These are phyloP conservation scores for Hephaestus fuliginosus DNA, from an alignment of 2,797 vertebrate genomes.

Conservation along the genomic window DNA sequence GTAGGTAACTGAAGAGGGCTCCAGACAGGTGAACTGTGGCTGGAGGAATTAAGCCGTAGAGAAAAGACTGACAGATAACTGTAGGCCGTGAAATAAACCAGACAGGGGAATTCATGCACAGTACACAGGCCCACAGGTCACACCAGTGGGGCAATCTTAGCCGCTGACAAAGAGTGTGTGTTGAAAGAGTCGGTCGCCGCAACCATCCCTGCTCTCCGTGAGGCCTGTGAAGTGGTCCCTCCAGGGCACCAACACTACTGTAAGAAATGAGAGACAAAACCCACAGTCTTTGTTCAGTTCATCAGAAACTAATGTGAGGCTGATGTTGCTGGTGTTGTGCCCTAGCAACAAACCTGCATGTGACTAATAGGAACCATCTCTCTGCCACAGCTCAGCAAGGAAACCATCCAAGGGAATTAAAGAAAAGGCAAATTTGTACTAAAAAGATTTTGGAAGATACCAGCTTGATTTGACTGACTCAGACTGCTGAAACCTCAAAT, in stretches of 20 bases:
- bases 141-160: neutral
- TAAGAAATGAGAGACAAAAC: constrained; percentile 2
- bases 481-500: constrained; percentile 10
- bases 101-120: neutral
- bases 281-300: neutral
- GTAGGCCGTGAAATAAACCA: neutral
- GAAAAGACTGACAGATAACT: neutral
- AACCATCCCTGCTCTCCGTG: neutral
- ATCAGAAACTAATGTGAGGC: neutral
- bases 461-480: constrained; percentile 8
- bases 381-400: neutral
- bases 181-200: neutral
- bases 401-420: neutral
- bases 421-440: constrained; percentile 1
- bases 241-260: neutral
- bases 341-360: neutral
- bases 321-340: constrained; percentile 2
- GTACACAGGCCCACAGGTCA: neutral
- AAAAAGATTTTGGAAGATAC: neutral
- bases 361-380: constrained; percentile 8
- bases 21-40: constrained; percentile 6
- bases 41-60: constrained; percentile 1
- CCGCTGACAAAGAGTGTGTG: neutral
- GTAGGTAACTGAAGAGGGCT: neutral
- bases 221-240: neutral